Evolutionary conservation across 2,888 invertebrate species (phyloP), one percentile per base, ranked within the genome.

Genomic region (Catonia carolina): DNA sequence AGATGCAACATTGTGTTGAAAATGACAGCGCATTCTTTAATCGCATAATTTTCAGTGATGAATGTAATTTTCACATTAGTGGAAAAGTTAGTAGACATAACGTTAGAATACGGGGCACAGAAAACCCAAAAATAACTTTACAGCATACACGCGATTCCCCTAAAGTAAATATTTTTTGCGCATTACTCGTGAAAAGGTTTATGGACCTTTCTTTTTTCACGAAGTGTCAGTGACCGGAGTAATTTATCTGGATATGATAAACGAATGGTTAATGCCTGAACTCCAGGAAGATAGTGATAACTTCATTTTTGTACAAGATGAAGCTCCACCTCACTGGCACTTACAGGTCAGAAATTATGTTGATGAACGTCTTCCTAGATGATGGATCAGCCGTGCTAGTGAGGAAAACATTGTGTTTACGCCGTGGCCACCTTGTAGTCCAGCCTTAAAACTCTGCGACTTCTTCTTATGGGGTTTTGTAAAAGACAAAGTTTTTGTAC

Each of bases 161-260:
- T 47, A 47, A 54, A 47, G 15, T 54, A 12, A 49, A 55, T 15
- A 41, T 55, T n/a, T 55, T 48, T 55, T 55, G 55, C 48, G 55
- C 37, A 49, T 14, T 55, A 49, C 55, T 33, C 37, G 45, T 17
- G 33, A 55, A 55, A 55, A 49, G 35, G 23, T 55, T 2, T 49
- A 49, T 17, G 49, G 48, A 39, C 39, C 48, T 36, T 55, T 55
- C 49, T 55, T 55, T 48, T 55, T 49, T 41, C 49, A 55, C 47
- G 55, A 55, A 55, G 22, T 36, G 23, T 39, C 39, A n/a, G 31
- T 48, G 18, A 49, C n/a, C 35, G n/a, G n/a, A n/a, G n/a, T n/a
- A n/a, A n/a, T n/a, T n/a, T n/a, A n/a, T n/a, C 18, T 14, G 47
- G 31, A 55, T 48, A 55, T 36, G 47, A 1, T 55, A 20, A 55